Conservation (phyloP, 92 coral and sea anemone genomes). For the Zoanthus sansibaricus region DNA sequence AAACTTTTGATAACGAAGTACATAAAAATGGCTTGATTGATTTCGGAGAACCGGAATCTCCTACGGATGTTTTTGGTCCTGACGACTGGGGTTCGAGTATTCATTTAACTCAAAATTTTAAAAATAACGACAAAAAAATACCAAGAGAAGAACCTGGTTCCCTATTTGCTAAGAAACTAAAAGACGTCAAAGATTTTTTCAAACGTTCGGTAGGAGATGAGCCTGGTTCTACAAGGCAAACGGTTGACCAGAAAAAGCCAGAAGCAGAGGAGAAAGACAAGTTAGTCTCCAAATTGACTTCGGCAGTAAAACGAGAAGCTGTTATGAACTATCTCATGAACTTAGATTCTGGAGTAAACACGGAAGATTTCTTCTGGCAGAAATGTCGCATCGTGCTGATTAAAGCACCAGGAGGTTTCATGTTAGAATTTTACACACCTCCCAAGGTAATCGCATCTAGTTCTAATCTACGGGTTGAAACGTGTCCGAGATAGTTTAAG, state of each 20-base stretch:
- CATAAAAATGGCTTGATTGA: conserved; percentile 87
- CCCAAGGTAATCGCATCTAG: conserved; percentile 81
- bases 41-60: conserved; percentile 96
- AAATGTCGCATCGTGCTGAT: conserved; percentile 92
- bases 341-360: conserved; percentile 90
- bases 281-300: conserved; percentile 51
- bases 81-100: conserved; percentile 94
- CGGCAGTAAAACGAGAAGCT: conserved; percentile 77
- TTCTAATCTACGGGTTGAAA: conserved; percentile 6
- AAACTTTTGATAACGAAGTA: conserved; percentile 88
- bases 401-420: conserved; percentile 98
- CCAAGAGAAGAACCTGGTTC: conserved; percentile 66
- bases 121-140: conserved; percentile 69
- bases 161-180: conserved; percentile 69
- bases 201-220: conserved; percentile 82
- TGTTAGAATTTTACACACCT: conserved; percentile 97
- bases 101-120: conserved; percentile 82
- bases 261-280: conserved; percentile 53
- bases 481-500: neutral
- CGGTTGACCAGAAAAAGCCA: conserved; percentile 43
- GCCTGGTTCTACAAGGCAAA: conserved; percentile 48
- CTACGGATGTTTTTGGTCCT: conserved; percentile 87
- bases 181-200: conserved; percentile 85
- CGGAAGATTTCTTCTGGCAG: conserved; percentile 99
- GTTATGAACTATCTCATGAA: conserved; percentile 94